Conservation (phyloP, 92 coral and sea anemone species). For the Actinernus sp. region DNA sequence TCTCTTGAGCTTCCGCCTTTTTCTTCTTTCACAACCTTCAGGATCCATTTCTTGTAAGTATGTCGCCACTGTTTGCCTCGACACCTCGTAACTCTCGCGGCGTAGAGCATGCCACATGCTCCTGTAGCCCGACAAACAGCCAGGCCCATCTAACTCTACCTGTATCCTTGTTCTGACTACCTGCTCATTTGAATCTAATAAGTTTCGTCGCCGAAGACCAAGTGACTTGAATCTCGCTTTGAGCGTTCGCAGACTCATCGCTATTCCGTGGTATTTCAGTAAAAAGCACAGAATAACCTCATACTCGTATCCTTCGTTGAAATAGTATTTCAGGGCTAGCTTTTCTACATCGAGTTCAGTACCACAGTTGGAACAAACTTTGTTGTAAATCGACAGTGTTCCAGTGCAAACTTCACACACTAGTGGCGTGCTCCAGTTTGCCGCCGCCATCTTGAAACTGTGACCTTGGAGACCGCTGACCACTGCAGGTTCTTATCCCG, state of each 20-base stretch:
- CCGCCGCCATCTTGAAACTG: conserved; percentile 30
- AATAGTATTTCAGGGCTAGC: conserved; percentile 22
- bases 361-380: conserved; percentile 33
- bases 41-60: conserved; percentile 61
- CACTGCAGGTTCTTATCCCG: not conserved
- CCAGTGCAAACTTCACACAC: conserved; percentile 32
- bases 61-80: conserved; percentile 42
- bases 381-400: conserved; percentile 14
- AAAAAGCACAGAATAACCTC: conserved; percentile 27
- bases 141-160: conserved; percentile 51
- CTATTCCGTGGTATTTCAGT: conserved; percentile 37
- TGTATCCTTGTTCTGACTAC: conserved; percentile 41
- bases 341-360: conserved; percentile 18
- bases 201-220: conserved; percentile 35
- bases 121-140: conserved; percentile 45
- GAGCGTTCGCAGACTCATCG: conserved; percentile 41
- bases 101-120: no score
- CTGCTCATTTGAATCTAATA: conserved; percentile 37
- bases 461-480: not conserved
- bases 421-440: conserved; percentile 11
- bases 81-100: conserved; percentile 35
- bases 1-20: conserved; percentile 40
- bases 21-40: conserved; percentile 46
- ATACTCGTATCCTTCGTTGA: conserved; percentile 34
- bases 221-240: conserved; percentile 37